Conservation (phyloP, 1,140 invertebrate genomes). For the Zaprionus vittiger region DNA sequence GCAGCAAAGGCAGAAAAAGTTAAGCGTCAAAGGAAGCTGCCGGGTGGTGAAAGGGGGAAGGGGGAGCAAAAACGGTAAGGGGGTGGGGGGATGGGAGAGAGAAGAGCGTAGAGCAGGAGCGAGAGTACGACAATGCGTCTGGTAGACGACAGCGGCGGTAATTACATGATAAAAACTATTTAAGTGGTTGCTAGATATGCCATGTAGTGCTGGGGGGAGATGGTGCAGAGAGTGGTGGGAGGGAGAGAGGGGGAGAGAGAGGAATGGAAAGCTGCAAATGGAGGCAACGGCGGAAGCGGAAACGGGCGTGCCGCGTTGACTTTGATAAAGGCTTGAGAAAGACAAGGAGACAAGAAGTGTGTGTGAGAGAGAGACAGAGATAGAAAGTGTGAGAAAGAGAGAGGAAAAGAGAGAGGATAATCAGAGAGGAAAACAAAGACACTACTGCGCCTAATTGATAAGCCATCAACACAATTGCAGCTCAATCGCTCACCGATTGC, state of each 20-base stretch:
- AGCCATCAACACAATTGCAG: background rate
- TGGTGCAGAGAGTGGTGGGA: no score
- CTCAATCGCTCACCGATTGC: background rate
- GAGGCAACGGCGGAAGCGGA: constrained; percentile 26
- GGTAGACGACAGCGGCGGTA: constrained; percentile 73
- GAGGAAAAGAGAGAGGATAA: background rate
- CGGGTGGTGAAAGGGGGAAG: background rate
- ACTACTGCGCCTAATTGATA: background rate
- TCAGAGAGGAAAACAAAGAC: no score
- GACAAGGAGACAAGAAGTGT: background rate
- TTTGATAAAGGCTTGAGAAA: background rate
- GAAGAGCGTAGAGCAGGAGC: constrained; percentile 9
- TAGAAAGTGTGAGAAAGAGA: background rate
- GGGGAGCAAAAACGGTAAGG: background rate
- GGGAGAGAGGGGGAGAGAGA: background rate
- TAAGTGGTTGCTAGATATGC: constrained; percentile 63
- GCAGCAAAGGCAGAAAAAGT: constrained; percentile 31
- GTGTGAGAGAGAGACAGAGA: background rate
- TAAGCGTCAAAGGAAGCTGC: constrained; percentile 14
- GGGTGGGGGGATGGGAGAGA: background rate
- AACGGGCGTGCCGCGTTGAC: constrained; percentile 20
- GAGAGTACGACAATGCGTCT: constrained; percentile 55
- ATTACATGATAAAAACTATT: constrained; percentile 82
- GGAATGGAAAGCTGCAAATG: constrained; percentile 1
- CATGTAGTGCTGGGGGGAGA: background rate